These are phyloP conservation scores for Pachypeltis micranthus DNA, from an alignment of 1,140 invertebrate species.

Conservation along the genomic window DNA sequence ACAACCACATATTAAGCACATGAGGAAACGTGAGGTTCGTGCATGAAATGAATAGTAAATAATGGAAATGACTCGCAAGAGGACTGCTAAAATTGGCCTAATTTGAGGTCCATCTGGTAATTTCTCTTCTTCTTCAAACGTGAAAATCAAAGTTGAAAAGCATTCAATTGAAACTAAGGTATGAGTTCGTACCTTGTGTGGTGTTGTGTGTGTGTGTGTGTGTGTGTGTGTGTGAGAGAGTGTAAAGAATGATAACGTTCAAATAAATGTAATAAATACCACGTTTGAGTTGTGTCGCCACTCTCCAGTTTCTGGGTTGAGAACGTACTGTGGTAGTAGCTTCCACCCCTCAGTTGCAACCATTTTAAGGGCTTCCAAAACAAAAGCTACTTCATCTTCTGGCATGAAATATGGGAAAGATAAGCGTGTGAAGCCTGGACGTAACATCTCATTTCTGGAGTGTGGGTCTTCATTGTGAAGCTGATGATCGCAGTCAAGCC, in stretches of 20 bases:
- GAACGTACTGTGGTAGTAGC: constrained; percentile 71
- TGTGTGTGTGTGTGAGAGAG: neutral
- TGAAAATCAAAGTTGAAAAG: constrained; percentile 5
- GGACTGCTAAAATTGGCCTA: neutral
- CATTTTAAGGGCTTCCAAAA: constrained; percentile 74
- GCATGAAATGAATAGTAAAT: too few species aligned
- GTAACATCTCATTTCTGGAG: constrained; percentile 56
- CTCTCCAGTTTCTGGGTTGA: constrained; percentile 77
- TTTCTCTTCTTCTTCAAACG: too few species aligned
- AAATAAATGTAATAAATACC: constrained; percentile 31
- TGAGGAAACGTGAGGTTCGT: too few species aligned
- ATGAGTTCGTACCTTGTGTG: too few species aligned
- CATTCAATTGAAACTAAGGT: too few species aligned
- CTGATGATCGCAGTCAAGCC: constrained; percentile 45
- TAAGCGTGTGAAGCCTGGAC: constrained; percentile 76
- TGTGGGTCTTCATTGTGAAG: constrained; percentile 45
- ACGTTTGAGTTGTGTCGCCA: constrained; percentile 75
- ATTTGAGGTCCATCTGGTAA: neutral
- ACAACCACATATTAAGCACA: too few species aligned
- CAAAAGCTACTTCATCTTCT: constrained; percentile 64
- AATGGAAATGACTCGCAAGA: too few species aligned
- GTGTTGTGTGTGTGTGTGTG: neutral
- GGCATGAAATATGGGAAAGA: constrained; percentile 77
- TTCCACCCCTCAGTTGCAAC: constrained; percentile 82
- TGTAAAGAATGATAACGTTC: neutral